Base-by-base conservation (phyloP, 2,888 invertebrate species). In the Eupithecia tripunctaria region DNA sequence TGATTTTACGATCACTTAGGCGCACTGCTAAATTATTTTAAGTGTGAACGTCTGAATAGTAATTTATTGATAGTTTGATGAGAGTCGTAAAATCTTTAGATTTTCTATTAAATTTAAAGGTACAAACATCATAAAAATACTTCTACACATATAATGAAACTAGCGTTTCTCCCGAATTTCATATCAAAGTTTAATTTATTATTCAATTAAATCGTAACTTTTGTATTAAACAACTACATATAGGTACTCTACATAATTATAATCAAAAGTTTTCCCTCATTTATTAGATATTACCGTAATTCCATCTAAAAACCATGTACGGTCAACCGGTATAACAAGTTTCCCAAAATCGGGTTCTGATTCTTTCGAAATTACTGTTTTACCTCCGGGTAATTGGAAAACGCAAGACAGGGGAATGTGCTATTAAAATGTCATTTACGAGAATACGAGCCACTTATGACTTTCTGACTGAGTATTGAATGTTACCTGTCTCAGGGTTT, bases 361-460 rank as follows among this genome's bases (percentile, higher is more conserved):
- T 80, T 78, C 78, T 78, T 78, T 75, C 74, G 78, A 78, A 78
- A 78, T 77, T 74, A 76, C 74, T 66, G 65, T 71, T 71, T 73
- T 72, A 76, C 78, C 71, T 70, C 56, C 70, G 51, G 74, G 72
- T 80, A 78, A 78, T 80, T 80, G 80, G 78, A 75, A 77, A 78
- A 77, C 77, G 78, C 77, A 75, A 78, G 79, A 76, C 78, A 79
- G 80, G 75, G 75, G 79, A 78, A 78, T 78, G 77, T 76, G 75
- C 77, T 77, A 79, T 79, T 80, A 80, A 80, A 80, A 79, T 80
- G 78, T 78, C 78, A 78, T 78, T 80, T 79, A 78, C 76, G 68
- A 71, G 71, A 68, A 68, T 74, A 74, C 74, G 75, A 68, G 76
- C 77, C 71, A 75, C 76, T 76, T 81, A 74, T 77, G 75, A 77